Percentiles rank a stretch among this genome's conserved stretches.
These are phyloP conservation scores for Chrysemys picta DNA, from an alignment of 2,113 vertebrate species.

Conservation along the genomic window DNA sequence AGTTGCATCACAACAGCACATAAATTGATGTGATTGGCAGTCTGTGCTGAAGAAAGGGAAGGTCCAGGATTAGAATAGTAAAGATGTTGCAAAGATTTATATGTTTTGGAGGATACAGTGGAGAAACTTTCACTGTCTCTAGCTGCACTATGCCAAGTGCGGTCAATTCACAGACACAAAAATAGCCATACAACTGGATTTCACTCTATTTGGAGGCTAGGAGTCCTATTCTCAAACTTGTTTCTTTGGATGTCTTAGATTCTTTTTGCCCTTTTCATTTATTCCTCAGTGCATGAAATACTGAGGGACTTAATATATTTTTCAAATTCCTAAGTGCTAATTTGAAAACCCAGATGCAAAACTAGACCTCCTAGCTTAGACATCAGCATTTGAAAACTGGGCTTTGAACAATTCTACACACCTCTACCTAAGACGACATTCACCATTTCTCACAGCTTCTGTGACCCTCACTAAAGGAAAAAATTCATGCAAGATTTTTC, in stretches of 20 bases:
- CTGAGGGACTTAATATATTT: background rate
- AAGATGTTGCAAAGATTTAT: background rate
- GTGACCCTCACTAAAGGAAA: background rate
- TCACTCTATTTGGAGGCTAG: too few species aligned
- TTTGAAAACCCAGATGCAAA: background rate
- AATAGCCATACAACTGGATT: too few species aligned
- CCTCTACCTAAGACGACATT: too few species aligned
- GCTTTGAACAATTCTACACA: background rate
- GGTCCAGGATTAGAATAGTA: background rate
- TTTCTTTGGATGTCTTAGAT: too few species aligned
- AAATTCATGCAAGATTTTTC: background rate
- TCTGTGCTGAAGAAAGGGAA: background rate
- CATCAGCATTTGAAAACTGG: background rate
- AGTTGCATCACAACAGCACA: too few species aligned
- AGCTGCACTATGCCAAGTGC: too few species aligned
- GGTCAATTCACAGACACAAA: too few species aligned
- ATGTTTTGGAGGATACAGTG: background rate
- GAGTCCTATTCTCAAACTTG: too few species aligned
- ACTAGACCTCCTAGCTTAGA: background rate
- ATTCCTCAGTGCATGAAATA: background rate
- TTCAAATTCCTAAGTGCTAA: background rate
- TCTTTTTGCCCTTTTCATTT: background rate
- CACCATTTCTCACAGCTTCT: background rate
- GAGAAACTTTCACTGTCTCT: too few species aligned
- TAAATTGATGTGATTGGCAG: background rate